Evolutionary conservation across 30 jellyfish, hydroid and myxozoan genomes (phyloP), one percentile per base, ranked within the genome.

Genomic region (Nemopilema nomurai): DNA sequence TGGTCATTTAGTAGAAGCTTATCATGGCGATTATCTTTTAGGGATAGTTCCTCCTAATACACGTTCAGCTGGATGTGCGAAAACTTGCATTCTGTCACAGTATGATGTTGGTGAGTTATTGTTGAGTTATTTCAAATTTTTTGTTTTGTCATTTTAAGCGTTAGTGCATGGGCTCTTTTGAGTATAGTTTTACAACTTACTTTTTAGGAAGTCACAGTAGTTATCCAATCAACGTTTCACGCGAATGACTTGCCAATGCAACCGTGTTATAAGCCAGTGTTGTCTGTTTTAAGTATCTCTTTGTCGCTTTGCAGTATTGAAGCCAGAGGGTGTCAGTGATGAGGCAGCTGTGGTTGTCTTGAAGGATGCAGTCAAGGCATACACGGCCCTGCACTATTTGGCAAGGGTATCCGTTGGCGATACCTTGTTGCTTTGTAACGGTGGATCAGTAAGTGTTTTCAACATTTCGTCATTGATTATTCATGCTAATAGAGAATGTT

Each of bases 331-430:
- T 31, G 96, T 93, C 18, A 83, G 88, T 41, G 95, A 89, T 76
- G 91, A 76, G 24, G 97, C 88, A 83, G 98, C 98, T 0, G 92
- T 90, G 20, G 81, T 94, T 19, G 65, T 92, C 4, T 78, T 93
- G 49, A 97, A 92, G 19, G 98, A 93, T 89, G 97, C 91, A 20
- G 85, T 93, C 4, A 93, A 85, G 62, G 98, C 97, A 1, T 93
- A 84, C 83, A 93, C 98, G 0, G 97, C 98, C 0, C 68, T 93
- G 87, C 70, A 81, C 50, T 93, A 93, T 67, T 97, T 89, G 29
- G 98, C 96, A 25, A 88, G 84, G 53, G 57, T 93, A 0, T 49
- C 89, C 72, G 79, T 91, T 83, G 95, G 95, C 25, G 98, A 93
- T 62, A 88, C 97, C 16, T 68, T 93, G 0, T 79, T 93, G 21